Evolutionary conservation across 2,888 invertebrate species (phyloP).

Genomic region (Scelioninae gen. 1): DNA sequence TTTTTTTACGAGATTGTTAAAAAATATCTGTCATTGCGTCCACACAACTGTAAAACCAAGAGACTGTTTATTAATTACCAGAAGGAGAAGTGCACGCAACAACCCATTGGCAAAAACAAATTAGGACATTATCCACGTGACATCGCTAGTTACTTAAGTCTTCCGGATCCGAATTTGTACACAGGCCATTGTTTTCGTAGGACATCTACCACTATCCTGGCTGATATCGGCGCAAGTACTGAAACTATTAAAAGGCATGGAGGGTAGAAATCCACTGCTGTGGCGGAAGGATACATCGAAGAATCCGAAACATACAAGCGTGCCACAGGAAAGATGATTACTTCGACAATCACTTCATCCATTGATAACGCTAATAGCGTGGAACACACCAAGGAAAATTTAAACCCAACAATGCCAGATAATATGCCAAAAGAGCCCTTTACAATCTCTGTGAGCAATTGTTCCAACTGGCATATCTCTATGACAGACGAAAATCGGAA

Average conservation of each 20-base stretch:
- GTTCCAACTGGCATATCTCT: neutral
- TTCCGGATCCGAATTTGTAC: slow-evolving; percentile 20
- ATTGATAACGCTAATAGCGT: neutral
- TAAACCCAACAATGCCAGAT: too few relatives aligned
- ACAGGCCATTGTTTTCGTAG: slow-evolving; percentile 34
- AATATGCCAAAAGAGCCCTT: neutral
- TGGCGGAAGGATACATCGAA: slow-evolving; percentile 6
- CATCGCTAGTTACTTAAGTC: slow-evolving; percentile 28
- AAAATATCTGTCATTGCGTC: slow-evolving; percentile 29
- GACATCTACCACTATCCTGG: slow-evolving; percentile 2
- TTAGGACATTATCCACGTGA: slow-evolving; percentile 19
- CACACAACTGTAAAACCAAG: slow-evolving; percentile 7
- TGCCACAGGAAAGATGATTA: neutral
- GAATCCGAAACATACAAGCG: neutral
- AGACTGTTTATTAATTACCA: slow-evolving; percentile 35
- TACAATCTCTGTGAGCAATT: neutral
- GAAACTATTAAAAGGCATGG: neutral
- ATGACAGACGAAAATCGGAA: too few relatives aligned
- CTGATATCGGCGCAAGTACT: slow-evolving; percentile 1
- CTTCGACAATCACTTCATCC: neutral
- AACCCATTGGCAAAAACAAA: slow-evolving; percentile 38
- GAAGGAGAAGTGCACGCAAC: slow-evolving; percentile 27
- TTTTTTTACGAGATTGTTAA: slow-evolving; percentile 10
- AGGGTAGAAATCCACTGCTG: neutral
- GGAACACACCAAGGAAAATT: too few relatives aligned